phyloP scores from a whole-genome alignment of 2,797 vertebrate genomes.

The Argyrosomus regius region DNA sequence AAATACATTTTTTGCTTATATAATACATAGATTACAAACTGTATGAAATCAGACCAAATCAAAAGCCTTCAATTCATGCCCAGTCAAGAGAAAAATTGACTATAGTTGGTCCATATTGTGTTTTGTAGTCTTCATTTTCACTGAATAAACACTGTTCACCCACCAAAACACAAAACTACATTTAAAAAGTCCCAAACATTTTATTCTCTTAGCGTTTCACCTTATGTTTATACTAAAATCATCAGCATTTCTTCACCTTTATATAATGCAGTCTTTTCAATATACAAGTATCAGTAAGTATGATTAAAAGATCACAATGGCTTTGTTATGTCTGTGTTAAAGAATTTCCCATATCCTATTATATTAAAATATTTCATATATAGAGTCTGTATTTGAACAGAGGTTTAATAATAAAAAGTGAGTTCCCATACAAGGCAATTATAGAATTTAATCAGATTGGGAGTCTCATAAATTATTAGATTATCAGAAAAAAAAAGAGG shows the following conservation, averaged over 20 bases:
- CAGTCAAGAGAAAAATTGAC: conserved; percentile 11
- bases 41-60: conserved; percentile 64
- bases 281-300: conserved; percentile 86
- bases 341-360: conserved; percentile 85
- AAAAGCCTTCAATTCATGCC: conserved; percentile 19
- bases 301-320: conserved; percentile 86
- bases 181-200: conserved; percentile 84
- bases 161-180: conserved; percentile 71
- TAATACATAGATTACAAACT: conserved; percentile 72
- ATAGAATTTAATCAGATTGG: conserved; percentile 82
- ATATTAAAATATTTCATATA: conserved; percentile 88
- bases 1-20: conserved; percentile 61
- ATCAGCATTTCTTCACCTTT: conserved; percentile 79
- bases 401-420: conserved; percentile 84
- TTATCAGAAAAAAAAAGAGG: conserved; percentile 53
- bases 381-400: conserved; percentile 83
- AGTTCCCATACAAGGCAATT: conserved; percentile 86
- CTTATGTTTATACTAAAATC: conserved; percentile 83
- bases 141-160: conserved; percentile 42
- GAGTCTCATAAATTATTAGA: conserved; percentile 87
- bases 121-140: conserved; percentile 26
- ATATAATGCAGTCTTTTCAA: conserved; percentile 83
- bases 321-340: conserved; percentile 84
- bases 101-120: conserved; percentile 38
- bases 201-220: conserved; percentile 82